Evolutionary conservation across 2,797 vertebrate species (phyloP).

Genomic region (Sitta carolinensis): DNA sequence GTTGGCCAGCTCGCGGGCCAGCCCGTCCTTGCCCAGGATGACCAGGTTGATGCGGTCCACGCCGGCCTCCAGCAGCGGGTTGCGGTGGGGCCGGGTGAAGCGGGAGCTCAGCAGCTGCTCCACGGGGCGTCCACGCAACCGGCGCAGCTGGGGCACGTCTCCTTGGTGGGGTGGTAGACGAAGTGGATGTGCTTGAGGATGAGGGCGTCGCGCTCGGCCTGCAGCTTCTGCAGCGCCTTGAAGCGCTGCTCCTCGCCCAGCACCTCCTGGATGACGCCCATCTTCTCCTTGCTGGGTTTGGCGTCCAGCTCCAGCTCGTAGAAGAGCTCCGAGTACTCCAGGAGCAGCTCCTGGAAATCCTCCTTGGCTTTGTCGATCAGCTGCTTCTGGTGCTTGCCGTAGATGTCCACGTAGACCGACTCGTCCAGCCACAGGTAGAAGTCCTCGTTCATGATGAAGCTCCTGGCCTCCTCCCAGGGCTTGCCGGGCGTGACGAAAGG

Average conservation of each 20-base stretch:
- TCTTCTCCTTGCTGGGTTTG: slow-evolving; percentile 98
- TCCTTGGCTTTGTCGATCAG: slow-evolving; percentile 95
- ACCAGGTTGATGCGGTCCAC: slow-evolving; percentile 93
- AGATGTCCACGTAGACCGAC: slow-evolving; percentile 90
- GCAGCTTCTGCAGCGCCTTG: slow-evolving; percentile 94
- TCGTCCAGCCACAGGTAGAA: slow-evolving; percentile 97
- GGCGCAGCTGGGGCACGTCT: slow-evolving; percentile 91
- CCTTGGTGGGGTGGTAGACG: slow-evolving; percentile 96
- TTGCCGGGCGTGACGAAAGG: slow-evolving; percentile 95
- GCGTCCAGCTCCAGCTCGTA: slow-evolving; percentile 97
- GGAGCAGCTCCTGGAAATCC: slow-evolving; percentile 94
- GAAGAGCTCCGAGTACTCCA: slow-evolving; percentile 97
- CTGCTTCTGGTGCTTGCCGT: slow-evolving; percentile 93
- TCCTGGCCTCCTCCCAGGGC: slow-evolving; percentile 96
- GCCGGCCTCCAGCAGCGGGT: slow-evolving; percentile 71
- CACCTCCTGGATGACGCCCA: slow-evolving; percentile 96
- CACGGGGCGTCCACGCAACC: slow-evolving; percentile 88
- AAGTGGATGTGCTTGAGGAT: slow-evolving; percentile 98
- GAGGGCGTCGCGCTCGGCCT: slow-evolving; percentile 93
- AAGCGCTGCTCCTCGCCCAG: slow-evolving; percentile 94
- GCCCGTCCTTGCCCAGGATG: slow-evolving; percentile 94
- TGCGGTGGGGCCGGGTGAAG: slow-evolving; percentile 83
- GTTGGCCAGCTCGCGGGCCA: slow-evolving; percentile 94
- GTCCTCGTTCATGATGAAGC: slow-evolving; percentile 95
- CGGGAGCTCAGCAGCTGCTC: slow-evolving; percentile 87